Base-by-base conservation (phyloP, 1,140 invertebrate genomes). In the Euschistus heros region DNA sequence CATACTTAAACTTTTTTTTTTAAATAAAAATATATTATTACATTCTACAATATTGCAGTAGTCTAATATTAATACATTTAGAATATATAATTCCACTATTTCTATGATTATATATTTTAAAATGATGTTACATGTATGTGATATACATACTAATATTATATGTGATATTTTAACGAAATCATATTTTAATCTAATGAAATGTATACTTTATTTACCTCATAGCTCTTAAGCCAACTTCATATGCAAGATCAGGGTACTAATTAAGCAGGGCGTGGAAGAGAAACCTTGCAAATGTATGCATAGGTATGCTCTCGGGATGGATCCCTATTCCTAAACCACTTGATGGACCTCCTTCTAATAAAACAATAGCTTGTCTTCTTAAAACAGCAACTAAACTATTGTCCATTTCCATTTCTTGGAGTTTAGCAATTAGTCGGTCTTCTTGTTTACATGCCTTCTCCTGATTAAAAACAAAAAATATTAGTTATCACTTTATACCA, bases 201-300 rank as follows among this genome's bases (percentile, higher is more conserved):
- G n/a, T n/a, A 37, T 37, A 37, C 1, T 10, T 37, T 18, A 2
- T 26, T 62, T 69, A 79, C 77, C 80, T 77, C 82, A 84, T 84
- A 55, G 82, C 82, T 24, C 82, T 68, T 63, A 84, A 70, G 0
- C 82, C 82, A 0, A 83, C 81, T 67, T 83, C 79, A 72, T 90
- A 91, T 2, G 89, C 88, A 24, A 92, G 77, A 68, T 91, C 87
- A 1, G 83, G 80, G 75, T 91, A 85, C 69, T 83, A 81, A 63
- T 82, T 82, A 62, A 90, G 75, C 50, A 92, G 76, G 14, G 86
- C 84, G 46, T 84, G 81, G 76, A 91, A 92, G 61, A 91, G 77
- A 73, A 85, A 92, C 65, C 86, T 77, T 17, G 88, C 88, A 76
- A 90, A 89, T 33, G 87, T 90, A 73, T 91, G 88, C 80, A 91